phyloP scores from a whole-genome alignment of 2,888 invertebrate genomes.

The Nomada fucata region DNA sequence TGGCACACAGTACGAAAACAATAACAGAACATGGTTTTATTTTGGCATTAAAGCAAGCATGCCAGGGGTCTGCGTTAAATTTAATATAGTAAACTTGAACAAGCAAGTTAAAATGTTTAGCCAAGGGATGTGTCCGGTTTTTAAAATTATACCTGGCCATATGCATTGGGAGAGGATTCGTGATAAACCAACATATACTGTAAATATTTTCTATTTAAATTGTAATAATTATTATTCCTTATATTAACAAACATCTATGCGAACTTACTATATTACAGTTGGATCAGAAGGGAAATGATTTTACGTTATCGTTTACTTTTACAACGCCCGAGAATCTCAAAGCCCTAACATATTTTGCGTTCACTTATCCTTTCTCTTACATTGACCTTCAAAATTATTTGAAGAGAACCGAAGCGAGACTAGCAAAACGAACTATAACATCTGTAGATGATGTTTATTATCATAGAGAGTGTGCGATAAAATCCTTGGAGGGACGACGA shows the following conservation, averaged over 20 bases:
- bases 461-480: conserved; percentile 91
- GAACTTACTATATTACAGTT: conserved; percentile 85
- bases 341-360: conserved; percentile 93
- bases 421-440: conserved; percentile 81
- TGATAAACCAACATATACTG: conserved; percentile 91
- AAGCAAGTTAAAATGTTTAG: conserved; percentile 95
- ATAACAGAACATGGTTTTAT: conserved; percentile 96
- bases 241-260: neutral
- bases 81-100: conserved; percentile 95
- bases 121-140: conserved; percentile 95
- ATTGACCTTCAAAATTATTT: conserved; percentile 91
- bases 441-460: conserved; percentile 91
- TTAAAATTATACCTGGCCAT: conserved; percentile 90
- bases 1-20: conserved; percentile 94
- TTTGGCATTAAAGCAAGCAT: conserved; percentile 90
- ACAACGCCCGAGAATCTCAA: conserved; percentile 89
- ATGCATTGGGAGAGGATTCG: conserved; percentile 93
- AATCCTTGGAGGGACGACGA: conserved; percentile 91
- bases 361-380: conserved; percentile 96
- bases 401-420: conserved; percentile 88
- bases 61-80: conserved; percentile 87
- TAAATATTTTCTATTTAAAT: conserved; percentile 82
- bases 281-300: conserved; percentile 88
- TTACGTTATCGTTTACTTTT: conserved; percentile 90
- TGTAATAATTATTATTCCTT: neutral